phyloP scores from a whole-genome alignment of 2,113 vertebrate genomes.

The Limnothrissa miodon region DNA sequence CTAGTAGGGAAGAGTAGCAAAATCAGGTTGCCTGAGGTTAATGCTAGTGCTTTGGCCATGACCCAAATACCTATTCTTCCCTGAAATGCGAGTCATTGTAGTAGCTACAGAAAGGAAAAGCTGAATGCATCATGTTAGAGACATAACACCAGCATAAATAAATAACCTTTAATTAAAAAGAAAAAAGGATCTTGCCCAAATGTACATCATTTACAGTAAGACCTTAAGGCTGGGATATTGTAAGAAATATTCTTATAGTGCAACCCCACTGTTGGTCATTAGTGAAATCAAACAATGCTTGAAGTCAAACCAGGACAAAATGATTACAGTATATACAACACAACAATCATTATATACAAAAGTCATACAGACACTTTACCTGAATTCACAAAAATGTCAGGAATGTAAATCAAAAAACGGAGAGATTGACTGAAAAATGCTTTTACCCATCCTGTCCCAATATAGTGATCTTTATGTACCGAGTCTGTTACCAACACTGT shows the following conservation, averaged over 20 bases:
- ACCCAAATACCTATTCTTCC: background rate
- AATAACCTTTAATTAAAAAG: constrained; percentile 52
- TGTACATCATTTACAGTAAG: constrained; percentile 48
- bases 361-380: background rate
- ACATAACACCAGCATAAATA: constrained; percentile 31
- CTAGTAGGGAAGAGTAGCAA: background rate
- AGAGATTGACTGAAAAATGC: background rate
- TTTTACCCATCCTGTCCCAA: background rate
- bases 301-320: background rate
- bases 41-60: background rate
- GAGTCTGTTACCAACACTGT: background rate
- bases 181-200: constrained; percentile 27
- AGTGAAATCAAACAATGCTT: background rate
- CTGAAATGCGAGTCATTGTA: background rate
- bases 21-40: background rate
- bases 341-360: background rate
- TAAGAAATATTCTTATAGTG: constrained; percentile 9
- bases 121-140: background rate
- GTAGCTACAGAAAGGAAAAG: background rate
- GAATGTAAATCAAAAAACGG: background rate
- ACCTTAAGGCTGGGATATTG: constrained; percentile 5
- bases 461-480: background rate
- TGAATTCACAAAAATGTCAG: background rate
- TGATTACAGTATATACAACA: background rate
- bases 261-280: background rate